These are phyloP conservation scores for Fukomys damarensis DNA, from an alignment of 2,113 vertebrate genomes.

Conservation along the genomic window DNA sequence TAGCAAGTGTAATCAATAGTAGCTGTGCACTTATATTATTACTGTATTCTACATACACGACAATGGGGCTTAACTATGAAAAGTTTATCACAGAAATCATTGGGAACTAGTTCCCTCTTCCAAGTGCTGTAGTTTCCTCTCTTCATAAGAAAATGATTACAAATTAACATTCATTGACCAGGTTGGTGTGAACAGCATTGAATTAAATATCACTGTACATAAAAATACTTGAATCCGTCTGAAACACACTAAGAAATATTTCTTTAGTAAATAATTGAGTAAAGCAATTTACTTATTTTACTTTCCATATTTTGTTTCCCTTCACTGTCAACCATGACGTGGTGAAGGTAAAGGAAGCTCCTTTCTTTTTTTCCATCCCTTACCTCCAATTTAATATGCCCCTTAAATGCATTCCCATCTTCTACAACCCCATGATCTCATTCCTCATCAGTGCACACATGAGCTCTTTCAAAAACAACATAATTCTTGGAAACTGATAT, in stretches of 20 bases:
- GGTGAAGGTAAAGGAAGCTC: no score
- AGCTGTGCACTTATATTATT: neutral
- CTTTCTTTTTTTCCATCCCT: neutral
- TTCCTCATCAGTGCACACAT: neutral
- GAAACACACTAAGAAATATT: neutral
- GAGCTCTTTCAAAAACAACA: neutral
- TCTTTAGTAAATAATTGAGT: neutral
- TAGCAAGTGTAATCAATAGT: neutral
- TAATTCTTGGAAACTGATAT: neutral
- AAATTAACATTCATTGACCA: neutral
- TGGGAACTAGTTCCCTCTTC: neutral
- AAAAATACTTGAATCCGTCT: neutral
- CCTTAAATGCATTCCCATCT: neutral
- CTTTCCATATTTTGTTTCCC: slow-evolving; percentile 19
- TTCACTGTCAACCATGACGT: neutral
- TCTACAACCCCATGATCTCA: neutral
- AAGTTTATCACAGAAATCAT: neutral
- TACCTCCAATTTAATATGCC: neutral
- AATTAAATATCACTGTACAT: neutral
- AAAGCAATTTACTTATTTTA: neutral
- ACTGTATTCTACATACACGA: neutral
- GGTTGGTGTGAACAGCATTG: neutral
- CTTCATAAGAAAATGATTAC: neutral
- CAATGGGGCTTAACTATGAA: neutral
- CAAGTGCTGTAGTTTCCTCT: neutral